Conservation (phyloP, 2,888 invertebrate species). For the Rhogogaster chlorosoma region DNA sequence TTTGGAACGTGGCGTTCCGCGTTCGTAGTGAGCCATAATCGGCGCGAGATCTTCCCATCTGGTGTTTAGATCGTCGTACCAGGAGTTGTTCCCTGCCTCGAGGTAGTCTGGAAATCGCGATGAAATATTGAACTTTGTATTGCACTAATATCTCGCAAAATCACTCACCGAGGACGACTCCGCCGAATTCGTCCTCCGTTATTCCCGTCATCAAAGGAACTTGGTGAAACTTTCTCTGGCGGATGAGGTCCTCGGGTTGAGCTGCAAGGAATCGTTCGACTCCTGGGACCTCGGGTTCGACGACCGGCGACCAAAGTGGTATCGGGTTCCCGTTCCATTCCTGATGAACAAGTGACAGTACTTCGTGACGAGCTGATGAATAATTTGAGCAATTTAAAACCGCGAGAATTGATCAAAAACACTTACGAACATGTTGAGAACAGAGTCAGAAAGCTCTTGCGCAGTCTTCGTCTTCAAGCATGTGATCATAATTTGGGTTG, state of each 20-base stretch:
- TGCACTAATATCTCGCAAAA: not conserved
- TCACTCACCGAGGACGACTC: conserved; percentile 81
- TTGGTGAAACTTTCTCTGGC: conserved; percentile 80
- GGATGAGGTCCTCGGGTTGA: conserved; percentile 82
- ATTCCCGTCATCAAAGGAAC: conserved; percentile 85
- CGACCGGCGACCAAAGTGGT: conserved; percentile 82
- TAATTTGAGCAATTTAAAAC: not conserved
- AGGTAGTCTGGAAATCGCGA: conserved; percentile 53
- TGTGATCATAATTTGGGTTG: conserved; percentile 79
- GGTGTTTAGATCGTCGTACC: conserved; percentile 80
- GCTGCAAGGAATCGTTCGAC: conserved; percentile 84
- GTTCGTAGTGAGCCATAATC: conserved; percentile 83
- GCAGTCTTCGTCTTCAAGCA: conserved; percentile 81
- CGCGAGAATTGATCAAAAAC: not conserved
- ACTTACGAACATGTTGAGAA: conserved; percentile 64
- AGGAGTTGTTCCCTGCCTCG: conserved; percentile 78
- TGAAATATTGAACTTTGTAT: not conserved
- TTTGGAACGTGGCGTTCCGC: conserved; percentile 79
- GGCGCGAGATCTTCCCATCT: conserved; percentile 84
- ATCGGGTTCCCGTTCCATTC: conserved; percentile 81
- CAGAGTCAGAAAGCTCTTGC: conserved; percentile 61
- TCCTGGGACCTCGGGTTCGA: conserved; percentile 83
- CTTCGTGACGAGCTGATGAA: not conserved
- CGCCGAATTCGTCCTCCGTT: conserved; percentile 84
- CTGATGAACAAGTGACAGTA: conserved; percentile 68